Conservation (phyloP, 2,797 vertebrate species). For the Pteropus rufus region DNA sequence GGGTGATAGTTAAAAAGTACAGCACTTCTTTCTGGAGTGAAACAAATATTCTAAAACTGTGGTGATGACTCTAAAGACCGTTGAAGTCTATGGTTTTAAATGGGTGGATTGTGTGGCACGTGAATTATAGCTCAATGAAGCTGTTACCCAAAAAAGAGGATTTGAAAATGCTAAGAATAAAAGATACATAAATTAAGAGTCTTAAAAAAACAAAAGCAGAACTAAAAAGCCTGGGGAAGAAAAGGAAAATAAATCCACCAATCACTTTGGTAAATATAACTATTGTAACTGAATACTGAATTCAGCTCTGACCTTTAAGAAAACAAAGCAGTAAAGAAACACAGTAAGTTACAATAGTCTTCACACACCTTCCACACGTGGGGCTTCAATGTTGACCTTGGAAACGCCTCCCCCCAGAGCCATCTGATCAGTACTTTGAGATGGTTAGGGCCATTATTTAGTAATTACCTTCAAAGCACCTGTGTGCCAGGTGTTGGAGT, state of each 20-base stretch:
- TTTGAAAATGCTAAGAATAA: background rate
- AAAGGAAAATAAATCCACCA: background rate
- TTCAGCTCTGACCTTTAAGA: background rate
- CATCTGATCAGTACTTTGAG: background rate
- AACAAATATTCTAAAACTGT: background rate
- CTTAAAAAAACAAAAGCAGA: conserved; percentile 2
- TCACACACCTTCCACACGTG: background rate
- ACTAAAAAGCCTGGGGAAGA: background rate
- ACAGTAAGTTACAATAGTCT: background rate
- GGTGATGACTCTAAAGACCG: background rate
- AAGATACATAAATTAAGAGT: background rate
- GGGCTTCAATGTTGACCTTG: background rate
- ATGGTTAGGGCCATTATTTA: background rate
- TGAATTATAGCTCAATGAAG: background rate
- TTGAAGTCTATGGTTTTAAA: background rate
- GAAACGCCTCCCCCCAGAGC: background rate
- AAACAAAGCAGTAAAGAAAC: background rate
- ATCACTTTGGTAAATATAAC: background rate
- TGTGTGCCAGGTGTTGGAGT: background rate
- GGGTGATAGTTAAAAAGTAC: background rate
- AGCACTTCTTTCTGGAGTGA: background rate
- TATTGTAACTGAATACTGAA: background rate
- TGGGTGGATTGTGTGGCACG: background rate
- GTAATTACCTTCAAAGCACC: background rate
- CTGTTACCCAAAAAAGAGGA: background rate